Base-by-base conservation (phyloP, 1,140 invertebrate species). In the Megathymus violae region DNA sequence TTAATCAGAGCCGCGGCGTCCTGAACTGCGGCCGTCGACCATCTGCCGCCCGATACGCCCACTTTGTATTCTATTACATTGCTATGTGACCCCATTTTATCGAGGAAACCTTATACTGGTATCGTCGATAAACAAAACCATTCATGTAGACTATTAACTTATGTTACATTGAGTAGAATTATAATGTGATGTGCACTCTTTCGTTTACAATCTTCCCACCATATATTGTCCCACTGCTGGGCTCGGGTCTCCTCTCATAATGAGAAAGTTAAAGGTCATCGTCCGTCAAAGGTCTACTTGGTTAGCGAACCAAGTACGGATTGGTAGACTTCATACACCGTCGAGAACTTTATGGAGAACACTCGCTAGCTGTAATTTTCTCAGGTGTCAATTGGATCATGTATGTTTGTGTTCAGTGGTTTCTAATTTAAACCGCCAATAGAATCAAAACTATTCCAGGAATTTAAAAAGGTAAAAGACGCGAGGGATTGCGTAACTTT, bases 31-130 rank as follows among this genome's bases (percentile, higher is more conserved):
- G 61, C 44, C 65, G 61, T 19, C 77, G 71, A 79, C 80, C 88
- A 90, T 88, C 82, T 90, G 86, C 76, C 73, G 60, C 68, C 66
- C 74, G 62, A 64, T 76, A 88, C 88, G 88, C 88, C 88, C 85
- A 80, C 83, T 68, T 63, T 52, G 67, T 81, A 86, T 88, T 71
- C 67, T 63, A 70, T 88, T 88, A 87, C 87, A 78, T 73, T 52
- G 61, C 69, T 67, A 67, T 64, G 68, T 72, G 65, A 54, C 61
- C 63, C 60, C 40, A 44, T 59, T 74, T 76, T 78, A 79, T 83
- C 73, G 41, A 63, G 63, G 74, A 84, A 78, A 76, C 76, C 75
- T 68, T 77, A 81, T 58, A 74, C 48, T 27, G 40, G 15, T 58
- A 58, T 58, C 27, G 25, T 58, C 27, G 25, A 46, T 58, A 58